Evolutionary conservation across 30 jellyfish, hydroid and myxozoan genomes (phyloP).

Genomic region (Hydractinia echinata): DNA sequence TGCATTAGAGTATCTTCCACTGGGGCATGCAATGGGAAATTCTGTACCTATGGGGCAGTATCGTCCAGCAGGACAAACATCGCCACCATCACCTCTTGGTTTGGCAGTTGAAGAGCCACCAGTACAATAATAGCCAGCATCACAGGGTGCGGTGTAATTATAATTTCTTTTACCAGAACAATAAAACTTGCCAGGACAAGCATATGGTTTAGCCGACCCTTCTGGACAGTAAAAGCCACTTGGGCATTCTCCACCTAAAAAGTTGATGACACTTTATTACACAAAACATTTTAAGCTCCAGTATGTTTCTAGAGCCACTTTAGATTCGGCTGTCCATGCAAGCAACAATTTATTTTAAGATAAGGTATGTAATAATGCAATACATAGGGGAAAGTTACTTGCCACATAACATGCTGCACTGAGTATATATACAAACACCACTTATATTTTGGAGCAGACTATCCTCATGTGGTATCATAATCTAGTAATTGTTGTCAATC

Average conservation of each 20-base stretch:
- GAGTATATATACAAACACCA: no score
- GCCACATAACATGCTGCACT: no score
- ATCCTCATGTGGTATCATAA: no score
- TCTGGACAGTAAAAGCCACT: slow-evolving; percentile 92
- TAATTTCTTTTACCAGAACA: slow-evolving; percentile 67
- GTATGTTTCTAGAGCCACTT: no score
- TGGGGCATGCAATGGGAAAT: slow-evolving; percentile 69
- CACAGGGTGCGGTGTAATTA: slow-evolving; percentile 57
- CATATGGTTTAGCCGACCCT: slow-evolving; percentile 69
- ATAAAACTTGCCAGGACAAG: slow-evolving; percentile 81
- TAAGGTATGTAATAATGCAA: no score
- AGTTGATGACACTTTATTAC: no score
- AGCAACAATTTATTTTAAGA: no score
- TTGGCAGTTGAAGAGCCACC: slow-evolving; percentile 75
- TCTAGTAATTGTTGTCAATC: no score
- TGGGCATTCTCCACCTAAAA: slow-evolving; percentile 93
- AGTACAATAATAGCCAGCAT: slow-evolving; percentile 70
- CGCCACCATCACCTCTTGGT: slow-evolving; percentile 73
- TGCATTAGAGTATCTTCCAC: slow-evolving; percentile 73
- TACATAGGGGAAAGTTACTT: no score
- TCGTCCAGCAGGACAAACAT: slow-evolving; percentile 81
- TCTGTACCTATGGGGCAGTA: slow-evolving; percentile 67
- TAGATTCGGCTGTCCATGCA: no score
- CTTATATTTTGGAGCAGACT: no score
- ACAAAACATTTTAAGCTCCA: no score